A percentile compares a stretch with the other conserved stretches of the same genome.
These are phyloP conservation scores for Cylloceria caligata DNA, from an alignment of 2,888 invertebrate genomes.

Conservation along the genomic window DNA sequence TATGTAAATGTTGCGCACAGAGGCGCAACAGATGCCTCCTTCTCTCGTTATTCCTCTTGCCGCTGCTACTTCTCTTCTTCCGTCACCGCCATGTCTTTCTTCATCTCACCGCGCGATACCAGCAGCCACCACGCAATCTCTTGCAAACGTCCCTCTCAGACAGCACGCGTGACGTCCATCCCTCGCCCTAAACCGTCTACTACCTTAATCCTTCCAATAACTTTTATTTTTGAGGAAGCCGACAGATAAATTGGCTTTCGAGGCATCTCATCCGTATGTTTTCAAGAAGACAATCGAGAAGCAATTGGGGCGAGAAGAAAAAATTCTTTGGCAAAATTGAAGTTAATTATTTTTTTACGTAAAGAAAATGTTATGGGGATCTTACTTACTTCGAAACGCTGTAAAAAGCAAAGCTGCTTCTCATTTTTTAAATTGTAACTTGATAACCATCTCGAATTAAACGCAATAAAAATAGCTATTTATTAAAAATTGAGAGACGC, in stretches of 20 bases:
- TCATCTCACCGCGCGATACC: slow-evolving; percentile 61
- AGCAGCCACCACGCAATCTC: slow-evolving; percentile 45
- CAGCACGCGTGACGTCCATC: slow-evolving; percentile 38
- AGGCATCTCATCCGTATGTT: not conserved
- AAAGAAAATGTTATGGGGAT: not conserved
- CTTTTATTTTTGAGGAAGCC: slow-evolving; percentile 73
- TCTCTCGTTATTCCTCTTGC: slow-evolving; percentile 56
- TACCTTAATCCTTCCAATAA: slow-evolving; percentile 71
- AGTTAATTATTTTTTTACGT: not conserved
- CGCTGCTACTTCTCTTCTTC: slow-evolving; percentile 50
- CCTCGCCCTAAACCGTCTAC: slow-evolving; percentile 23
- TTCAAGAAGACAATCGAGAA: not conserved
- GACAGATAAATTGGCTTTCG: slow-evolving; percentile 70
- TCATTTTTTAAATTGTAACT: no score
- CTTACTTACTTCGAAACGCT: not conserved
- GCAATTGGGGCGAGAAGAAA: not conserved
- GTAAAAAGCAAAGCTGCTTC: no score
- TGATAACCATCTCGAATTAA: no score
- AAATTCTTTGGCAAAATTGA: not conserved
- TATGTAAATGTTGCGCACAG: slow-evolving; percentile 83
- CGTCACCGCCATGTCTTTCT: slow-evolving; percentile 70
- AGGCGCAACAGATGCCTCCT: slow-evolving; percentile 83
- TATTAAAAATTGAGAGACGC: no score
- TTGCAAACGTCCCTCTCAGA: slow-evolving; percentile 50
- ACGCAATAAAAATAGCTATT: no score